Evolutionary conservation across 2,888 invertebrate species (phyloP).

Genomic region (Drosophila macrospina): DNA sequence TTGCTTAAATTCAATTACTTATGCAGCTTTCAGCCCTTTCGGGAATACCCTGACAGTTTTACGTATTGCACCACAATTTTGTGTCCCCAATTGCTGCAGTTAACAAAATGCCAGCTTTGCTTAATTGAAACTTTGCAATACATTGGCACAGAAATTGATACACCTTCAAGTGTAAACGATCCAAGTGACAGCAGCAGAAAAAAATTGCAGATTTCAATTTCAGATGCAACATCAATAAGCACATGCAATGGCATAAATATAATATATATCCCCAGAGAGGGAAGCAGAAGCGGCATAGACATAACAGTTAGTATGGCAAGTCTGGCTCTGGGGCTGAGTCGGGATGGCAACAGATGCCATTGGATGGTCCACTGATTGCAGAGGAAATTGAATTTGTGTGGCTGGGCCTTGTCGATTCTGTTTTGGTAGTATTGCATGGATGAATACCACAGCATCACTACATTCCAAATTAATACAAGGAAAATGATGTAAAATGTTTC

Average conservation of each 20-base stretch:
- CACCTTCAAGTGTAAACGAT: constrained; percentile 50
- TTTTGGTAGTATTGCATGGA: constrained; percentile 10
- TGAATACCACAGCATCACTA: constrained; percentile 20
- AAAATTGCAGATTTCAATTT: constrained; percentile 74
- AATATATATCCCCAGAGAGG: constrained; percentile 51
- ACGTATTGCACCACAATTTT: constrained; percentile 32
- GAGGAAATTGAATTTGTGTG: constrained; percentile 75
- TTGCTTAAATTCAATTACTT: constrained; percentile 75
- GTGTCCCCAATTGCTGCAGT: constrained; percentile 11
- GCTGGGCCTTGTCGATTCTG: constrained; percentile 10
- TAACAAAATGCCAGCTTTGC: constrained; percentile 58
- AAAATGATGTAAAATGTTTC: constrained; percentile 1
- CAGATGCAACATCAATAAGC: constrained; percentile 82
- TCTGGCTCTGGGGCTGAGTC: constrained; percentile 27
- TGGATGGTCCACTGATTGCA: constrained; percentile 54
- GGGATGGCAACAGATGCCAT: constrained; percentile 43
- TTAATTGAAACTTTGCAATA: constrained; percentile 69
- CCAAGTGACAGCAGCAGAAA: constrained; percentile 19
- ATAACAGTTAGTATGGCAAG: constrained; percentile 25
- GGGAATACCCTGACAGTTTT: constrained; percentile 28
- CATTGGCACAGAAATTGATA: constrained; percentile 44
- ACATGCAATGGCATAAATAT: constrained; percentile 78
- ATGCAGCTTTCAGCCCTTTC: constrained; percentile 34
- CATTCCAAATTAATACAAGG: constrained; percentile 33
- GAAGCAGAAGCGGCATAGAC: constrained; percentile 12